phyloP scores from a whole-genome alignment of 1,140 invertebrate species.

The Scaptomyza montana region DNA sequence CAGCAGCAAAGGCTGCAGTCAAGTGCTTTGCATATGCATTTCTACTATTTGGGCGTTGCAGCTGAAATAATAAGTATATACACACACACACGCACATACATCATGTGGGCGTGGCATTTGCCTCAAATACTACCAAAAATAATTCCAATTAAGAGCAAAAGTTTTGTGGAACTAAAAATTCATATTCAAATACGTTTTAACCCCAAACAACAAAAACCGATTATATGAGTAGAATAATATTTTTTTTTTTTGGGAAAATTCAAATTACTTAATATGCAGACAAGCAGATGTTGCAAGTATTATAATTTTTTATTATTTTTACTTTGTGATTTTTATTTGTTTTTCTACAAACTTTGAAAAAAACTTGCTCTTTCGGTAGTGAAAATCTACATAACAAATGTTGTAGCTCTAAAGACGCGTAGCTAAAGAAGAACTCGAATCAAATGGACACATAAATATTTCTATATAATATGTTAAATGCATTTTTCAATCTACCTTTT shows the following conservation, averaged over 20 bases:
- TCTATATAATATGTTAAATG: not conserved
- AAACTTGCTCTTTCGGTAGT: not conserved
- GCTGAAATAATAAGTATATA: conserved; percentile 10
- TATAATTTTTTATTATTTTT: not conserved
- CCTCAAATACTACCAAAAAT: conserved; percentile 1
- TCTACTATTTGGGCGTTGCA: conserved; percentile 3
- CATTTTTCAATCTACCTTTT: not conserved
- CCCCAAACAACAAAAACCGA: not conserved
- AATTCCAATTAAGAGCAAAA: conserved; percentile 30
- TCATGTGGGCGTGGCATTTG: conserved; percentile 23
- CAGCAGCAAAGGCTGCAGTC: conserved; percentile 7
- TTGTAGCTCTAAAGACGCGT: too few relatives aligned
- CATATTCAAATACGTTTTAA: not conserved
- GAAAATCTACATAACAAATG: not conserved
- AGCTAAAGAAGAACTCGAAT: too few relatives aligned
- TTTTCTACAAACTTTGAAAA: not conserved
- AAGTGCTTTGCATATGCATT: conserved; percentile 48
- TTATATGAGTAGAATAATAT: not conserved
- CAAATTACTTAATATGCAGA: too few relatives aligned
- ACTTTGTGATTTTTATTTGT: not conserved
- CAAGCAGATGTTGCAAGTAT: too few relatives aligned
- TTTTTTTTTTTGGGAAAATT: too few relatives aligned
- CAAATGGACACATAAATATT: too few relatives aligned
- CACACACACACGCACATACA: conserved; percentile 2
- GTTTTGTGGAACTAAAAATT: not conserved